Evolutionary conservation across 2,888 invertebrate genomes (phyloP), one percentile per base, ranked within the genome.

Genomic region (Cybosia mesomella): DNA sequence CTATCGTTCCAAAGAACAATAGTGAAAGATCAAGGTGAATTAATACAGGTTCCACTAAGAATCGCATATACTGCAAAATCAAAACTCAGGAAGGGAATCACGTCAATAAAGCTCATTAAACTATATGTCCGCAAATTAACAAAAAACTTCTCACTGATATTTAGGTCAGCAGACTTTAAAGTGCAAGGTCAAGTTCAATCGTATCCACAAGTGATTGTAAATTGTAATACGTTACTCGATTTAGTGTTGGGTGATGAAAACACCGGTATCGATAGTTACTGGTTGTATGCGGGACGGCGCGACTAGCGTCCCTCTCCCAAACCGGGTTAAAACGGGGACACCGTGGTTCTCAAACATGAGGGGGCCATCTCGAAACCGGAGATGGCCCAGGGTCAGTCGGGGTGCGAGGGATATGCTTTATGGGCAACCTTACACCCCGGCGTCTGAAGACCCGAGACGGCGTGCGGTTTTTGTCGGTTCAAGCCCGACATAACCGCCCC

Each of bases 141-240:
- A 72, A 76, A 76, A 75, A 77, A 78, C 64, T 64, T 7, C 63
- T 72, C 65, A 59, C 67, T 76, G 71, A 76, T 77, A 80, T 80
- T 76, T 82, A 59, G 82, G 81, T 81, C 78, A 81, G 69, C 58
- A 73, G 71, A 77, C 70, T 79, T 77, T 85, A 85, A 87, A 87
- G 83, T 83, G 75, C 85, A 87, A 84, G 87, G 86, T 83, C 85
- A 86, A 86, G 87, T 86, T 87, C 84, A 86, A 77, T 79, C 70
- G 62, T 66, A 66, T 64, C 49, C 49, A 75, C 78, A 77, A 80
- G 87, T 83, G 85, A 87, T 84, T 87, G 87, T 86, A 73, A 73
- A 87, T 84, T 87, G 87, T 85, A 73, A 72, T 79, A 80, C 82
- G 74, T 74, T 81, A 80, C 73, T 71, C 59, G 49, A 58, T 58